These are phyloP conservation scores for Neosilurus mollespiculum DNA, from an alignment of 2,797 vertebrate species.

Conservation along the genomic window DNA sequence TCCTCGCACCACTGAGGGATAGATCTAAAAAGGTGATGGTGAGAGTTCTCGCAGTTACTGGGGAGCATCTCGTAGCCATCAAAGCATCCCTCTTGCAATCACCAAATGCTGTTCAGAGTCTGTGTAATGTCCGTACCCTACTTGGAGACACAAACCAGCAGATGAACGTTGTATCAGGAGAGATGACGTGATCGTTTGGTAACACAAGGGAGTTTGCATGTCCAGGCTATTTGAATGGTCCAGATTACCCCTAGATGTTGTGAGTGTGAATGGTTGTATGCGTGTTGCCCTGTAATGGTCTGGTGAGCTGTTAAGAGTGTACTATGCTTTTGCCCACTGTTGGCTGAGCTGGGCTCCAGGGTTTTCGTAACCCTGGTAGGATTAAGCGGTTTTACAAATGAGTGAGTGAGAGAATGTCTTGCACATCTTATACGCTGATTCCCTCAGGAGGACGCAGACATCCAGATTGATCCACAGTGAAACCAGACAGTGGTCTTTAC, in stretches of 20 bases:
- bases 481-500: background rate
- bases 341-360: too few species aligned
- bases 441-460: background rate
- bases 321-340: too few species aligned
- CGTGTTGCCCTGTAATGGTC: too few species aligned
- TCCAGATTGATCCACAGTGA: background rate
- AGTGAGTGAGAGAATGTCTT: background rate
- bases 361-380: too few species aligned
- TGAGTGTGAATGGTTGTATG: too few species aligned
- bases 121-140: background rate
- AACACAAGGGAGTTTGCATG: too few species aligned
- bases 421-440: background rate
- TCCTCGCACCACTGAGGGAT: background rate
- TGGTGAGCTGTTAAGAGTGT: too few species aligned
- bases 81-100: background rate
- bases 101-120: background rate
- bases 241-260: too few species aligned
- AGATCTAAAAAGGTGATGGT: background rate
- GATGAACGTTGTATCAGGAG: background rate
- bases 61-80: too few species aligned
- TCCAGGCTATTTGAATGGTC: too few species aligned
- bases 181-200: background rate
- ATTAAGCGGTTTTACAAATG: too few species aligned
- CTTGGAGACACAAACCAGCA: background rate
- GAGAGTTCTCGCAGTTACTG: background rate